A percentile compares a stretch with the other conserved stretches of the same genome.
Evolutionary conservation across 2,888 invertebrate genomes (phyloP).

Genomic region (Apodemia hepburni): DNA sequence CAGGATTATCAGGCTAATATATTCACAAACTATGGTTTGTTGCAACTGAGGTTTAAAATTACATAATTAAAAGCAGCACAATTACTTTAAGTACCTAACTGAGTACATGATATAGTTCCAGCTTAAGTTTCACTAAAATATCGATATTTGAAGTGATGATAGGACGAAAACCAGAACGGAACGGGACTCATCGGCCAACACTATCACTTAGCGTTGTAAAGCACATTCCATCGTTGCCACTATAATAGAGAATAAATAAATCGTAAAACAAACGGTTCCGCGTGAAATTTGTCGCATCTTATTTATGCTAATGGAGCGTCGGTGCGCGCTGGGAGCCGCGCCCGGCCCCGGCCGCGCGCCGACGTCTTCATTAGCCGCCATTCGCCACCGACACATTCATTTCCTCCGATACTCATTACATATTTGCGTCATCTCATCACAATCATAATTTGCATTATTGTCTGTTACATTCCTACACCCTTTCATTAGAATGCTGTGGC

Average conservation of each 20-base stretch:
- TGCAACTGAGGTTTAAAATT: too few relatives aligned
- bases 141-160: too few relatives aligned
- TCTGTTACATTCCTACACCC: too few relatives aligned
- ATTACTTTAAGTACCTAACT: too few relatives aligned
- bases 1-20: too few relatives aligned
- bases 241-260: constrained; percentile 43
- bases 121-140: too few relatives aligned
- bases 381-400: not conserved
- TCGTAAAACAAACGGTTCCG: constrained; percentile 36
- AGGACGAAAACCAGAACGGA: too few relatives aligned
- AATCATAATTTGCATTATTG: not conserved
- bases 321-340: constrained; percentile 37
- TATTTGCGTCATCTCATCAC: not conserved
- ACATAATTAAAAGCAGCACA: too few relatives aligned
- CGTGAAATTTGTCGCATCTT: constrained; percentile 58
- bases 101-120: too few relatives aligned
- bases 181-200: not conserved
- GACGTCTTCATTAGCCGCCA: constrained; percentile 18
- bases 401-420: not conserved
- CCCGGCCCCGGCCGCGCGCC: constrained; percentile 25
- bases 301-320: constrained; percentile 70
- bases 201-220: constrained; percentile 33
- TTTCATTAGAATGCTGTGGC: too few relatives aligned
- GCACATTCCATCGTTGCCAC: constrained; percentile 50
- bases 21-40: too few relatives aligned